These are phyloP conservation scores for Tetrapedia diversipes DNA, from an alignment of 2,888 invertebrate genomes.

Conservation along the genomic window DNA sequence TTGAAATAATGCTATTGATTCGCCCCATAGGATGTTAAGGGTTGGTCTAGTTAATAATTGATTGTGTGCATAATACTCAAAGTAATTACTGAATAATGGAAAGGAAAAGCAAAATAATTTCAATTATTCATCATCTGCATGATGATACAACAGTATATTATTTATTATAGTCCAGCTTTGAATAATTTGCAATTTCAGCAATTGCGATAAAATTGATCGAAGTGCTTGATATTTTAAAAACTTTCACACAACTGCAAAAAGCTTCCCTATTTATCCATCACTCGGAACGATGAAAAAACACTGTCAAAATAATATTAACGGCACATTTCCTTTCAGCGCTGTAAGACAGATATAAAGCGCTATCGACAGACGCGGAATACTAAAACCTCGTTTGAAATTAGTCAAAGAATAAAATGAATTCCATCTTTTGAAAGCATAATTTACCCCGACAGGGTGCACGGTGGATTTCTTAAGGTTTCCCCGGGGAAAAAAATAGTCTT, in stretches of 20 bases:
- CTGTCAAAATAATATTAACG: too few species aligned
- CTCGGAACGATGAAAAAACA: too few species aligned
- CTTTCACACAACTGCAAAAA: too few species aligned
- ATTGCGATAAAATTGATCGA: background rate
- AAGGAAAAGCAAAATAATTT: background rate
- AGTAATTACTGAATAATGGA: background rate
- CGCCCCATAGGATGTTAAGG: background rate
- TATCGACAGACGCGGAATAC: background rate
- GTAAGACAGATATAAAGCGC: too few species aligned
- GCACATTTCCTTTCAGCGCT: too few species aligned
- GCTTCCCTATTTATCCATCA: too few species aligned
- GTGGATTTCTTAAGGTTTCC: background rate
- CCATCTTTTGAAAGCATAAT: constrained; percentile 1
- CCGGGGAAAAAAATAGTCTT: background rate
- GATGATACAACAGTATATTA: background rate
- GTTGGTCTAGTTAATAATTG: too few species aligned
- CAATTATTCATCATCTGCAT: too few species aligned
- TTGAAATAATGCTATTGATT: background rate
- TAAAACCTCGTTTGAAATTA: background rate
- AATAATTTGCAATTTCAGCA: background rate
- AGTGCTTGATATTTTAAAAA: too few species aligned
- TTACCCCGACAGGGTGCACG: background rate
- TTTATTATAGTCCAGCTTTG: background rate
- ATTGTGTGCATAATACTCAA: background rate
- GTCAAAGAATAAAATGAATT: background rate